phyloP scores from a whole-genome alignment of 2,888 invertebrate species.

The Eupelmus urozonus region DNA sequence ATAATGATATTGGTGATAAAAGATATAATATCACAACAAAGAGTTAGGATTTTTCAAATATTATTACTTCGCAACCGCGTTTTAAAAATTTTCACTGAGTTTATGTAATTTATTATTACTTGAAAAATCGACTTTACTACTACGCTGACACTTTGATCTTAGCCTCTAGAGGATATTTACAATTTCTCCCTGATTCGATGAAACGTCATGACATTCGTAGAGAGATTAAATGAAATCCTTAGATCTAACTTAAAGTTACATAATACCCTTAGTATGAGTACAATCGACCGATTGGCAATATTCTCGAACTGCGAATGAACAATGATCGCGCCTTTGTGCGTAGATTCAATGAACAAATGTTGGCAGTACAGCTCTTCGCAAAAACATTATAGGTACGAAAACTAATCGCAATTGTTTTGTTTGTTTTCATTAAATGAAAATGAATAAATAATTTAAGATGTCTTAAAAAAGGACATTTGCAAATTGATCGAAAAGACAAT shows the following conservation, averaged over 20 bases:
- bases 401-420: conserved; percentile 21
- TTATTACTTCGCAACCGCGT: too few relatives aligned
- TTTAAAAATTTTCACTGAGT: too few relatives aligned
- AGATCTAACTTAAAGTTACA: conserved; percentile 33
- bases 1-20: too few relatives aligned
- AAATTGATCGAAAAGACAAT: too few relatives aligned
- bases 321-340: background rate
- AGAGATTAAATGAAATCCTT: conserved; percentile 23
- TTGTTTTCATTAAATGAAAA: background rate
- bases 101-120: too few relatives aligned
- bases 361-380: conserved; percentile 6
- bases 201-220: conserved; percentile 4
- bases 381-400: conserved; percentile 30
- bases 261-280: conserved; percentile 32
- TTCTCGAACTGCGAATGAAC: conserved; percentile 15
- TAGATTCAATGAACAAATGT: conserved; percentile 3
- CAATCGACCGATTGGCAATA: conserved; percentile 14
- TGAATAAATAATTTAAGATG: too few relatives aligned
- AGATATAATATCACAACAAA: too few relatives aligned
- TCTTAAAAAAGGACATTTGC: too few relatives aligned
- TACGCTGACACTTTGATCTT: background rate
- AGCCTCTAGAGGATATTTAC: conserved; percentile 40
- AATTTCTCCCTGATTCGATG: conserved; percentile 18
- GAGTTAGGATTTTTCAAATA: too few relatives aligned
- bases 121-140: too few relatives aligned